These are phyloP conservation scores for Austrofundulus limnaeus DNA, from an alignment of 2,113 vertebrate species.

Conservation along the genomic window DNA sequence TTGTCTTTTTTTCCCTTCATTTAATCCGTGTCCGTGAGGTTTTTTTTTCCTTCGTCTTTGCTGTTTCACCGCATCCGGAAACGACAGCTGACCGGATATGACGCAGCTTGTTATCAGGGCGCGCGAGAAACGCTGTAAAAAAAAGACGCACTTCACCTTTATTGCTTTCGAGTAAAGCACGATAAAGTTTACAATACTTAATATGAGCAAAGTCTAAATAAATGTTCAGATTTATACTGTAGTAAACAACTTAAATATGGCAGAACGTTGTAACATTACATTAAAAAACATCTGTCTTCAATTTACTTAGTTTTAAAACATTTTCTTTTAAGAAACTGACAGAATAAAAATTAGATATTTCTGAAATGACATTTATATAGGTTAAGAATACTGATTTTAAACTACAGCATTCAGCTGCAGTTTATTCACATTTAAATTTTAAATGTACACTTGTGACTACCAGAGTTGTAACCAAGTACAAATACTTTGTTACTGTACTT, in stretches of 20 bases:
- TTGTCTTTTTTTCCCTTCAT: constrained; percentile 35
- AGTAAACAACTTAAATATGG: not conserved
- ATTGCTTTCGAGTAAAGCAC: constrained; percentile 6
- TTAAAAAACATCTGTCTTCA: not conserved
- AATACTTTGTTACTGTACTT: too few relatives aligned
- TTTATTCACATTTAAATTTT: too few relatives aligned
- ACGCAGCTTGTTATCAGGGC: constrained; percentile 38
- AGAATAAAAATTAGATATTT: too few relatives aligned
- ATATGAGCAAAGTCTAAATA: not conserved
- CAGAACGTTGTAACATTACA: not conserved
- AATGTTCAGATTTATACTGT: not conserved
- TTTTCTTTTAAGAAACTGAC: too few relatives aligned
- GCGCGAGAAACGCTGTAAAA: not conserved
- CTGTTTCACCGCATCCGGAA: constrained; percentile 71
- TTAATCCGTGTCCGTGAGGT: constrained; percentile 52
- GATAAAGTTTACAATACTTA: not conserved
- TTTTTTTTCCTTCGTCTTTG: constrained; percentile 60
- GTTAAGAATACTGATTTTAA: too few relatives aligned
- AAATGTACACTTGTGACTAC: too few relatives aligned
- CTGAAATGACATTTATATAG: too few relatives aligned
- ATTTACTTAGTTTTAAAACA: too few relatives aligned
- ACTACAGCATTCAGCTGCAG: too few relatives aligned
- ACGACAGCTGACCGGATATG: constrained; percentile 65
- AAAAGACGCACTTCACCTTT: constrained; percentile 7
- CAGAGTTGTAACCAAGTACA: too few relatives aligned